Conservation (phyloP, 2,888 invertebrate genomes). For the Lepetodrilus schrolli region DNA sequence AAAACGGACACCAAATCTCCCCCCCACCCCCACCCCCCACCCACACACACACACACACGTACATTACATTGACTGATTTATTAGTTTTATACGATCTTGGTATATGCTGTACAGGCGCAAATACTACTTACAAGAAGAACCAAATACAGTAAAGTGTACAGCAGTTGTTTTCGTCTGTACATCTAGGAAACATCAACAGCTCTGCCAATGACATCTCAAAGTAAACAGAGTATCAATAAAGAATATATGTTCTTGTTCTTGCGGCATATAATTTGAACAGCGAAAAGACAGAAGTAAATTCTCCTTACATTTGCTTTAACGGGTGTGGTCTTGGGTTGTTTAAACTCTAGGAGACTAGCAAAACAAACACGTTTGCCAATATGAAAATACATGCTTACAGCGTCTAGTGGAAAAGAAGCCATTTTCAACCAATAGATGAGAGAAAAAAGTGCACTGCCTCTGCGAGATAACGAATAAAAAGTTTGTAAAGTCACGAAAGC, state of each 20-base stretch:
- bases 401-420: not conserved
- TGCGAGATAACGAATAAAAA: not conserved
- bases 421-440: not conserved
- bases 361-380: slow-evolving; percentile 19
- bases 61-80: too few relatives aligned
- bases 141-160: too few relatives aligned
- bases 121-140: too few relatives aligned
- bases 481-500: slow-evolving; percentile 11
- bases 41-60: too few relatives aligned
- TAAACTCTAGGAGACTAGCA: slow-evolving; percentile 7
- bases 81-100: too few relatives aligned
- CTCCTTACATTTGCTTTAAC: not conserved
- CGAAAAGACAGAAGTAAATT: not conserved
- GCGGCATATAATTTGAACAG: too few relatives aligned
- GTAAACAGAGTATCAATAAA: not conserved
- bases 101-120: too few relatives aligned
- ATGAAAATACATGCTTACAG: slow-evolving; percentile 17
- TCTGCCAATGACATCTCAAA: too few relatives aligned
- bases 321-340: slow-evolving; percentile 21
- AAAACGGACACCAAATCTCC: too few relatives aligned
- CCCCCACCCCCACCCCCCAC: too few relatives aligned
- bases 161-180: too few relatives aligned
- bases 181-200: too few relatives aligned
- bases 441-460: not conserved
- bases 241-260: not conserved